Base-by-base conservation (phyloP, 2,888 invertebrate genomes). In the Plusia festucae region DNA sequence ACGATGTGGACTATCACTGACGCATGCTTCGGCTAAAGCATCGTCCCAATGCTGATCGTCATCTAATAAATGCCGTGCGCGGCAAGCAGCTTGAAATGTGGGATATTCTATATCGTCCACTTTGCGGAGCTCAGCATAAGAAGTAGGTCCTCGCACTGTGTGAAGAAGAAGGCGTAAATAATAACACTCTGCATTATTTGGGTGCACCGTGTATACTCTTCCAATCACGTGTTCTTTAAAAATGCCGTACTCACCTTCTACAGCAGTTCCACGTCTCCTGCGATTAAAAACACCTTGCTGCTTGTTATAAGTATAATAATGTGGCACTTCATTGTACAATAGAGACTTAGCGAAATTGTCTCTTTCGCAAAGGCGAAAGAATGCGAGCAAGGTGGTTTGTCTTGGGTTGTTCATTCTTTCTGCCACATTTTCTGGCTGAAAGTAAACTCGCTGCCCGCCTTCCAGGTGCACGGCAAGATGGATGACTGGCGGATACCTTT, bases 31-130 rank as follows among this genome's bases (percentile, higher is more conserved):
- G 16, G 27, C 20, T 9, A 61, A 30, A 55, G 34, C 49, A 30
- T 55, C 24, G 6, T 55, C 49, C 55, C 34, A 61, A 67, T 71
- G 67, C 15, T 61, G 49, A 34, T 61, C 61, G n/a, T 7, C 16
- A 13, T 61, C 61, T 2, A 61, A 34, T 7, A 61, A 34, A 18
- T 44, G 15, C 20, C 16, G 46, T 18, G 57, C 57, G 11, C 13
- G 49, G 55, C 55, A 61, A 51, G 61, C 55, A 11, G 61, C 61
- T 16, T 30, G 60, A 18, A 20, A 54, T 8, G 60, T 49, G 15
- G 46, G 54, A 30, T 54, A 16, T 20, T 13, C 27, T 1, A 55
- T 24, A 9, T 13, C 49, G 16, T 60, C 46, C 9, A 61, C 18
- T 11, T 20, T 57, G 46, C 16, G 24, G 1, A 57, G n/a, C 7